Evolutionary conservation across 2,113 vertebrate species (phyloP).

Genomic region (Herpailurus yagouaroundi): DNA sequence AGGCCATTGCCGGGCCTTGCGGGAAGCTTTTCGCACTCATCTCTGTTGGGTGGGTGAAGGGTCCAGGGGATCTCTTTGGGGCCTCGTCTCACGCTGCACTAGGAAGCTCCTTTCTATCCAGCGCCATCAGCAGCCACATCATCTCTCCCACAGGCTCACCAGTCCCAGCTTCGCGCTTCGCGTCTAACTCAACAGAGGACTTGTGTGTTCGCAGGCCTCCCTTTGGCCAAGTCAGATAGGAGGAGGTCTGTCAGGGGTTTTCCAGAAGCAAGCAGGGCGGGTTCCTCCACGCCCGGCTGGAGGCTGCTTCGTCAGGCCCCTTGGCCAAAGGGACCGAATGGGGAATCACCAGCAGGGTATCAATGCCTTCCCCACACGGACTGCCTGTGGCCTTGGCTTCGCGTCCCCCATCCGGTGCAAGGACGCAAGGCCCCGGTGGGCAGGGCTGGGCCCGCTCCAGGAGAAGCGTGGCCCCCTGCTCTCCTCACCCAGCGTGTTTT

Average conservation of each 20-base stretch:
- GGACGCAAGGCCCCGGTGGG: fast-evolving
- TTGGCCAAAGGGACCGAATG: background rate
- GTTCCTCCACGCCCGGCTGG: background rate
- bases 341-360: no score
- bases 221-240: background rate
- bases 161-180: background rate
- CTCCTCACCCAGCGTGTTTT: background rate
- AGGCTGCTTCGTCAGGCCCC: background rate
- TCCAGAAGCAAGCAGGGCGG: background rate
- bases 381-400: fast-evolving
- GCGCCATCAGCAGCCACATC: background rate
- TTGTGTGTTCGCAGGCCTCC: background rate
- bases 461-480: background rate
- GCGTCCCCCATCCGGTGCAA: background rate
- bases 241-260: background rate
- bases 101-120: background rate
- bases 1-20: background rate
- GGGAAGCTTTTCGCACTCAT: background rate
- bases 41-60: background rate
- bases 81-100: background rate
- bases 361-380: fast-evolving
- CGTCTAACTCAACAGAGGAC: background rate
- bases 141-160: background rate
- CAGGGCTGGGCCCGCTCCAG: background rate
- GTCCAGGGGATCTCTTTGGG: background rate